phyloP scores from a whole-genome alignment of 2,888 invertebrate species.

The Drosophila neotestacea region DNA sequence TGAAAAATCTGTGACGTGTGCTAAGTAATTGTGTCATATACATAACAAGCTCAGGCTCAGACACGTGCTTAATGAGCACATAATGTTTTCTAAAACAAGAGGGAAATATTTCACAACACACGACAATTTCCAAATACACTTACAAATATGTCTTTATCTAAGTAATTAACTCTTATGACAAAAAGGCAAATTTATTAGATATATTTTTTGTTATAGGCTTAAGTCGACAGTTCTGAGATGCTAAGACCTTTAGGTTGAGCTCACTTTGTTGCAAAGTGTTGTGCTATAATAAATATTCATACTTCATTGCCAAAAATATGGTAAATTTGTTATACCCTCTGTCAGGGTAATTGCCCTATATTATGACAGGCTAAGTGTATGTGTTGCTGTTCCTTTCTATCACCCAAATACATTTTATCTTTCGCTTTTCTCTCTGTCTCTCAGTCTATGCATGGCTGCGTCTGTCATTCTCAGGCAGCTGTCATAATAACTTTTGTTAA shows the following conservation, averaged over 20 bases:
- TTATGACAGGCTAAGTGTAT: conserved; percentile 40
- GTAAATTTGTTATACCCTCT: conserved; percentile 19
- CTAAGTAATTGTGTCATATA: conserved; percentile 77
- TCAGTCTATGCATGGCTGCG: conserved; percentile 15
- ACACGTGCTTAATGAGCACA: conserved; percentile 64
- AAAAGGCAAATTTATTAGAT: conserved; percentile 1
- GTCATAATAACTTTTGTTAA: conserved; percentile 69
- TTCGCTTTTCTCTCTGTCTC: conserved; percentile 3
- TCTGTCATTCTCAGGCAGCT: conserved; percentile 54
- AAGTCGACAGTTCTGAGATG: neutral
- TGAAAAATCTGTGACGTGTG: conserved; percentile 72
- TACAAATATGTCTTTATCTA: neutral
- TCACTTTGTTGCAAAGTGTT: neutral
- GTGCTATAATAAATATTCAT: conserved; percentile 26
- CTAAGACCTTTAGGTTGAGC: neutral
- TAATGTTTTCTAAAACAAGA: conserved; percentile 26
- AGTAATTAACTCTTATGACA: neutral
- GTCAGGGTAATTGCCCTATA: conserved; percentile 19
- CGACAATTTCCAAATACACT: conserved; percentile 32
- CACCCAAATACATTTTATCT: neutral
- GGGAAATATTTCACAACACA: neutral
- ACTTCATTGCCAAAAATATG: conserved; percentile 3
- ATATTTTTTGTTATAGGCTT: conserved; percentile 1
- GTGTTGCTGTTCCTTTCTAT: conserved; percentile 4
- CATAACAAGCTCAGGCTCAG: conserved; percentile 36